A percentile compares a stretch with the other conserved stretches of the same genome.
These are phyloP conservation scores for Prorops nasuta DNA, from an alignment of 1,140 invertebrate genomes.

Conservation along the genomic window DNA sequence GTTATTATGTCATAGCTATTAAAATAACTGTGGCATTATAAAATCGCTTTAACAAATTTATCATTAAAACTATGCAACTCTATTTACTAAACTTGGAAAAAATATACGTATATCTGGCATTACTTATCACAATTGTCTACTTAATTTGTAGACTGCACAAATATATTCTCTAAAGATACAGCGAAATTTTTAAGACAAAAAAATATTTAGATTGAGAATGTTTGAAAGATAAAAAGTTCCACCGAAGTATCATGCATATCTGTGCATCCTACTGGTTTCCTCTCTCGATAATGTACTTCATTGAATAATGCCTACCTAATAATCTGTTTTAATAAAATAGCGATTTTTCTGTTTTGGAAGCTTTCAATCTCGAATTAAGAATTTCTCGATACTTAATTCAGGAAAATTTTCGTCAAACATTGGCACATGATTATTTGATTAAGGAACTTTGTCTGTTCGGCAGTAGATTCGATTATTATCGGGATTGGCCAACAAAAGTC, in stretches of 20 bases:
- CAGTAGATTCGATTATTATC: conserved; percentile 9
- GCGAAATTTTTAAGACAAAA: too few relatives aligned
- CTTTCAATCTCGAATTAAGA: too few relatives aligned
- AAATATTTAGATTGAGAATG: too few relatives aligned
- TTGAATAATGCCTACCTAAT: conserved; percentile 11
- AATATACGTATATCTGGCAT: neutral
- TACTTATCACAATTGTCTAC: conserved; percentile 1
- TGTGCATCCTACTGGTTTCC: conserved; percentile 22
- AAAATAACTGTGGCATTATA: too few relatives aligned
- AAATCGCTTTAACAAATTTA: too few relatives aligned
- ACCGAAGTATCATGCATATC: too few relatives aligned
- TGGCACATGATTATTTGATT: conserved; percentile 20
- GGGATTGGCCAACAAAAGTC: conserved; percentile 1
- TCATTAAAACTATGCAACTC: too few relatives aligned
- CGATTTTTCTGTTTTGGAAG: conserved; percentile 12
- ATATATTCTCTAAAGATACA: too few relatives aligned
- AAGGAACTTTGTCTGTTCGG: conserved; percentile 14
- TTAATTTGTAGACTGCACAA: conserved; percentile 25
- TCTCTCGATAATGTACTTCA: conserved; percentile 9
- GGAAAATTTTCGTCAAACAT: conserved; percentile 16
- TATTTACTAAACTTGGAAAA: too few relatives aligned
- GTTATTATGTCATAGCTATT: too few relatives aligned
- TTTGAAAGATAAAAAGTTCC: too few relatives aligned
- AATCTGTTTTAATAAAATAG: conserved; percentile 16
- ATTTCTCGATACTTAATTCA: neutral